These are phyloP conservation scores for Promerops cafer DNA, from an alignment of 2,113 vertebrate genomes.

Conservation along the genomic window DNA sequence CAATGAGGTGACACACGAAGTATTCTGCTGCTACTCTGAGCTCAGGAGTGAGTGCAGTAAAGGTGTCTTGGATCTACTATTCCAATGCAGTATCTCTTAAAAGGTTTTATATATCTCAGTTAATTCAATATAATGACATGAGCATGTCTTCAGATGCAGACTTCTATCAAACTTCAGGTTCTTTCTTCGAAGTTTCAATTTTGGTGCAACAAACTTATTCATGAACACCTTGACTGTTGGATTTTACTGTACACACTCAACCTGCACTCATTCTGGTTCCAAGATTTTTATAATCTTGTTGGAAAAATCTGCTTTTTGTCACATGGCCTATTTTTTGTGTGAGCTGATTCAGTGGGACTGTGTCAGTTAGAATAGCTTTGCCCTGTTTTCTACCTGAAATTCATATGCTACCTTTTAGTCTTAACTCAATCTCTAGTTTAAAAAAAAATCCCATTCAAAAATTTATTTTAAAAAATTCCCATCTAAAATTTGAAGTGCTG, in stretches of 20 bases:
- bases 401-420: not conserved
- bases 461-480: rapidly evolving
- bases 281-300: not conserved
- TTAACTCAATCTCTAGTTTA: not conserved
- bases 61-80: not conserved
- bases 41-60: not conserved
- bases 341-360: not conserved
- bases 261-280: not conserved
- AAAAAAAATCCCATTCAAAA: not conserved
- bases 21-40: not conserved
- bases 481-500: not conserved
- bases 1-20: not conserved
- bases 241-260: not conserved
- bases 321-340: not conserved
- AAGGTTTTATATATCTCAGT: not conserved
- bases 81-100: not conserved
- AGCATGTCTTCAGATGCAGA: not conserved
- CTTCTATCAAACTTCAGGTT: not conserved
- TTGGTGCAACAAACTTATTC: not conserved
- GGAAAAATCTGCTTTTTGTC: not conserved
- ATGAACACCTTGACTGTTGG: rapidly evolving
- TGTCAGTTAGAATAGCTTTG: not conserved
- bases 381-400: not conserved
- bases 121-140: not conserved
- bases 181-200: not conserved